Evolutionary conservation across 2,888 invertebrate genomes (phyloP).

Genomic region (Acheta domesticus): DNA sequence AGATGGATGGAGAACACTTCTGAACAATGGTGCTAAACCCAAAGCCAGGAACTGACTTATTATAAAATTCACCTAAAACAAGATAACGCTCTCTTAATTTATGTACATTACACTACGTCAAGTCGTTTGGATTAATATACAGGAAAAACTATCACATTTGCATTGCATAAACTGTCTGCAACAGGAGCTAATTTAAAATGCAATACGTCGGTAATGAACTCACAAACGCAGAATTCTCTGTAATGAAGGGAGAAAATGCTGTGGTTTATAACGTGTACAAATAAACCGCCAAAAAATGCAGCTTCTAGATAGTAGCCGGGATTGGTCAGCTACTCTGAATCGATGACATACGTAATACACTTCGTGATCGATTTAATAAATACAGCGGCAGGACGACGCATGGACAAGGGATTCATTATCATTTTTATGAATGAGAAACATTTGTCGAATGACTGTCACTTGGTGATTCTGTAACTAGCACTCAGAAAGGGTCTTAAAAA

Average conservation of each 20-base stretch:
- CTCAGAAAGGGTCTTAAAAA: too few relatives aligned
- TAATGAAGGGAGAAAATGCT: too few relatives aligned
- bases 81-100: background rate
- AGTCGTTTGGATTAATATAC: background rate
- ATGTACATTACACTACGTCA: background rate
- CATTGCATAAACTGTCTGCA: too few relatives aligned
- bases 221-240: too few relatives aligned
- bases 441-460: too few relatives aligned
- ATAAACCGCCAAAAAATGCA: background rate
- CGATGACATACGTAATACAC: background rate
- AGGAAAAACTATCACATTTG: background rate
- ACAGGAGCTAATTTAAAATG: too few relatives aligned
- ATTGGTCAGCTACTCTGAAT: background rate
- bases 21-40: constrained; percentile 72
- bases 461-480: too few relatives aligned
- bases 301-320: background rate
- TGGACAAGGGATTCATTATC: background rate
- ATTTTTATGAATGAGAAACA: background rate
- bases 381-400: background rate
- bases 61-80: constrained; percentile 77
- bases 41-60: constrained; percentile 78
- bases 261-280: background rate
- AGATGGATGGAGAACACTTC: constrained; percentile 70
- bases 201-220: too few relatives aligned
- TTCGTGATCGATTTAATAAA: background rate